These are phyloP conservation scores for Ptilodon capucinus DNA, from an alignment of 2,888 invertebrate species.

Conservation along the genomic window DNA sequence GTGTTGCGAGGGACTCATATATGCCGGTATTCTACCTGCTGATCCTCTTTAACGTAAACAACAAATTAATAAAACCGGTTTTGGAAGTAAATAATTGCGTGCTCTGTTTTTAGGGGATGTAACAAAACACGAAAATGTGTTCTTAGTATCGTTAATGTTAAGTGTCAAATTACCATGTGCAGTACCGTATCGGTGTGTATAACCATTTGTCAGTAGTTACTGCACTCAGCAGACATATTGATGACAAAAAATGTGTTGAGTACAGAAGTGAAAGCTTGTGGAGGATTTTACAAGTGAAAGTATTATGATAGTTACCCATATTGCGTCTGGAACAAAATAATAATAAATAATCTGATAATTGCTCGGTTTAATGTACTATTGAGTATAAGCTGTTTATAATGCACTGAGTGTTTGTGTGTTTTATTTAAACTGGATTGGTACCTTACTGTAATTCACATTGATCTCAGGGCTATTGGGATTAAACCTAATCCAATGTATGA, in stretches of 20 bases:
- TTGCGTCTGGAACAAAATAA: too few species aligned
- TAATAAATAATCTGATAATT: too few species aligned
- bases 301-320: too few species aligned
- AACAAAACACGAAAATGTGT: neutral
- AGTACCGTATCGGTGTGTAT: neutral
- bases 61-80: neutral
- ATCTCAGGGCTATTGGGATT: too few species aligned
- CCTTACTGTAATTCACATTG: too few species aligned
- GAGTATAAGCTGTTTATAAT: too few species aligned
- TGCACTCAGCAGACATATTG: neutral
- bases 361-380: too few species aligned
- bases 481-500: too few species aligned
- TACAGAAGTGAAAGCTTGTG: conserved; percentile 18
- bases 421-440: too few species aligned
- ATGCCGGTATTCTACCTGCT: neutral
- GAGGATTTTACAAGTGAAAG: too few species aligned
- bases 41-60: neutral
- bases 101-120: neutral
- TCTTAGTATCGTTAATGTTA: neutral
- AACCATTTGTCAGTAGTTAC: neutral
- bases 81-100: neutral
- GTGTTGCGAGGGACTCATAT: neutral
- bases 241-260: neutral
- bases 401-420: too few species aligned
- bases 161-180: neutral